Conservation (phyloP, 2,888 invertebrate genomes). For the Actias luna region DNA sequence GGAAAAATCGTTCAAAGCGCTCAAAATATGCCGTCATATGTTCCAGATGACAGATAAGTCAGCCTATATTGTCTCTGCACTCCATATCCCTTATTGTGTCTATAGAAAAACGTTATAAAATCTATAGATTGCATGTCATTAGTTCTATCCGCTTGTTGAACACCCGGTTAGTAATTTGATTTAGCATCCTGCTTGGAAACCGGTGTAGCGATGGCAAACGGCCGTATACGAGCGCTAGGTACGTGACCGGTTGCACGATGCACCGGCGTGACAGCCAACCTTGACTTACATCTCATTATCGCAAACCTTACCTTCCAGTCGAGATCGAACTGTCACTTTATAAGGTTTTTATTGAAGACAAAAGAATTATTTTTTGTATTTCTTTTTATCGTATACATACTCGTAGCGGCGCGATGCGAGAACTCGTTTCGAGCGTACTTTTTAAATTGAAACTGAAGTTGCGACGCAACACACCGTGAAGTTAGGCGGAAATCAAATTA, state of each 20-base stretch:
- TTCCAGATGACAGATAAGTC: too few relatives aligned
- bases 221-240: constrained; percentile 24
- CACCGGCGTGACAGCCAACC: constrained; percentile 25
- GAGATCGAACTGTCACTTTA: constrained; percentile 1
- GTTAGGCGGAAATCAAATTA: too few relatives aligned
- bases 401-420: neutral
- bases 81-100: neutral
- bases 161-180: neutral
- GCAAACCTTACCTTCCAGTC: constrained; percentile 6
- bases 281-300: constrained; percentile 32
- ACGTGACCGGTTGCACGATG: constrained; percentile 35
- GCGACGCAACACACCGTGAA: too few relatives aligned
- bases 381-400: neutral
- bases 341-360: neutral
- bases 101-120: neutral
- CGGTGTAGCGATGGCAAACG: neutral
- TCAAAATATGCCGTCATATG: too few relatives aligned
- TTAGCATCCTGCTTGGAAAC: neutral
- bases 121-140: neutral
- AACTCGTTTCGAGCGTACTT: too few relatives aligned
- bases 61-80: too few relatives aligned
- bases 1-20: too few relatives aligned
- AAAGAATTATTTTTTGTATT: neutral
- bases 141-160: neutral
- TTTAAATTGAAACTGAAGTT: too few relatives aligned